Conservation (phyloP, 2,888 invertebrate species). For the Stratiomys singularior region DNA sequence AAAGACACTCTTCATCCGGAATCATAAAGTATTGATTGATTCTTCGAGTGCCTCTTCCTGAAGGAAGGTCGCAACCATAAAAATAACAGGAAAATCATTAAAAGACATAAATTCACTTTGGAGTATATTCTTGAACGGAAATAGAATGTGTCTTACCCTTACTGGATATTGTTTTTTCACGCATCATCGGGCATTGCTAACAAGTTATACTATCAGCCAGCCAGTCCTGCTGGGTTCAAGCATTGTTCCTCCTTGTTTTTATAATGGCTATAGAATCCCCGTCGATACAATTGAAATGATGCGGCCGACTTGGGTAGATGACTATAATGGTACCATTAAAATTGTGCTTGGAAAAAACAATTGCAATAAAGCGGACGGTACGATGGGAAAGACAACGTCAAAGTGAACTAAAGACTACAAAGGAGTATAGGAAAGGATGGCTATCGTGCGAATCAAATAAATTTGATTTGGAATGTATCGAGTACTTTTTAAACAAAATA, state of each 20-base stretch:
- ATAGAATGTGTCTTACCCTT: not conserved
- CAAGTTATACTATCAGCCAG: constrained; percentile 1
- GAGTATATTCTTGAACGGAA: not conserved
- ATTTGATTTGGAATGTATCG: too few relatives aligned
- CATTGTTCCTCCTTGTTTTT: not conserved
- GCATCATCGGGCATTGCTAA: constrained; percentile 11
- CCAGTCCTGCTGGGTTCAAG: not conserved
- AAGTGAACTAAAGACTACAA: not conserved
- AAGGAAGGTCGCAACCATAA: constrained; percentile 7
- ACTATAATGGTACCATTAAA: constrained; percentile 11
- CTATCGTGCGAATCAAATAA: too few relatives aligned
- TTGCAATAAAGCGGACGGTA: not conserved
- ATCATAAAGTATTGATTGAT: not conserved
- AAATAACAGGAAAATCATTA: constrained; percentile 14
- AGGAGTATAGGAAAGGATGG: not conserved
- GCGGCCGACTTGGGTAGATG: not conserved
- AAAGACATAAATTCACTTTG: constrained; percentile 11
- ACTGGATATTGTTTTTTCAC: constrained; percentile 8
- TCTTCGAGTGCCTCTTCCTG: not conserved
- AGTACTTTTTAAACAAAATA: too few relatives aligned
- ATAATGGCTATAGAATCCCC: not conserved
- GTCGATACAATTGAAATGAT: constrained; percentile 8
- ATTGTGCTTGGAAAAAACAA: not conserved
- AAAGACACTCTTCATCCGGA: not conserved
- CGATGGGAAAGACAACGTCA: not conserved